Conservation (phyloP, 1,140 invertebrate genomes). For the Leptopilina boulardi region DNA sequence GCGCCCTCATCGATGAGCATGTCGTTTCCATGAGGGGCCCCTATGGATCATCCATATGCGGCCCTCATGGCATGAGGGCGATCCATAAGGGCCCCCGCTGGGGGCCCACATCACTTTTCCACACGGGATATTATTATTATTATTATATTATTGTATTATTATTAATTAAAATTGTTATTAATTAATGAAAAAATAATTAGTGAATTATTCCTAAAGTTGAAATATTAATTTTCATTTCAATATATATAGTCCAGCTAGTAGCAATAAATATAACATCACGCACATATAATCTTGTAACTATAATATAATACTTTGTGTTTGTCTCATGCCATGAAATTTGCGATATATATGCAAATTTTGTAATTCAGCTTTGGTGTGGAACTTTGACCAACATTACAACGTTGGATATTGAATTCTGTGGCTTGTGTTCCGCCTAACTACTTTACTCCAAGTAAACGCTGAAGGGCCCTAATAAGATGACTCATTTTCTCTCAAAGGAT, state of each 20-base stretch:
- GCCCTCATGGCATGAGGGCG: too few relatives aligned
- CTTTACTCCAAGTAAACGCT: background rate
- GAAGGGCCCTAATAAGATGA: background rate
- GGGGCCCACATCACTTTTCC: too few relatives aligned
- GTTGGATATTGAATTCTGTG: conserved; percentile 9
- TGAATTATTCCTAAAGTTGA: too few relatives aligned
- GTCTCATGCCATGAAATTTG: conserved; percentile 1
- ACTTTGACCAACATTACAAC: conserved; percentile 9
- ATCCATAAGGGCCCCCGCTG: too few relatives aligned
- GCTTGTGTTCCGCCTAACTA: background rate
- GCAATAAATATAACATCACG: background rate
- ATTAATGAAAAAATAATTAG: too few relatives aligned
- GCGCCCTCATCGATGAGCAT: too few relatives aligned
- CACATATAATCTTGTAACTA: background rate
- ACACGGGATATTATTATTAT: too few relatives aligned
- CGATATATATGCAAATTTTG: conserved; percentile 10
- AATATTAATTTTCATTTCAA: too few relatives aligned
- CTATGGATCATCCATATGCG: too few relatives aligned
- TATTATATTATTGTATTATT: too few relatives aligned
- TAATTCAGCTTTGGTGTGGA: conserved; percentile 4
- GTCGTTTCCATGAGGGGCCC: too few relatives aligned
- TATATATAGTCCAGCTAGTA: background rate
- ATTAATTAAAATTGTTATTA: too few relatives aligned
- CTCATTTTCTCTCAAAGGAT: background rate
- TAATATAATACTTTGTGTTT: background rate